Conservation (phyloP, 2,888 invertebrate species). For the Tetragonula carbonaria region DNA sequence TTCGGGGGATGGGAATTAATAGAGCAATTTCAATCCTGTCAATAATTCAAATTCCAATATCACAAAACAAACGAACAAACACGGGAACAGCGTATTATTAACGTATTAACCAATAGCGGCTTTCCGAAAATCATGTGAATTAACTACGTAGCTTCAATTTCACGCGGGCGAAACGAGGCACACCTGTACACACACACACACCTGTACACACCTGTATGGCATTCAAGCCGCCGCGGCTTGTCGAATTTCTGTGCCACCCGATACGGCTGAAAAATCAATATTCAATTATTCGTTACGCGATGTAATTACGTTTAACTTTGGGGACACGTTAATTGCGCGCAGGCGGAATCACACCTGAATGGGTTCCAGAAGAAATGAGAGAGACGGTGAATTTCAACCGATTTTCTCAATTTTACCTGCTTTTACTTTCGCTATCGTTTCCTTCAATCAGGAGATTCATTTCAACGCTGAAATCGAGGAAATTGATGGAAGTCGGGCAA, state of each 20-base stretch:
- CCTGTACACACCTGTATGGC: background rate
- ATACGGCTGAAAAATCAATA: constrained; percentile 36
- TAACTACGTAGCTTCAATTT: background rate
- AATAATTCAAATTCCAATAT: background rate
- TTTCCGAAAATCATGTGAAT: constrained; percentile 22
- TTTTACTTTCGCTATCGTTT: too few relatives aligned
- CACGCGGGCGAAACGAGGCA: too few relatives aligned
- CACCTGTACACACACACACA: background rate
- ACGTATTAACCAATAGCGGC: background rate
- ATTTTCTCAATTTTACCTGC: too few relatives aligned
- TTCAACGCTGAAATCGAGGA: too few relatives aligned
- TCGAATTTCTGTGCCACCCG: background rate
- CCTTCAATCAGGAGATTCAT: too few relatives aligned
- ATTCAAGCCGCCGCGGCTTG: background rate
- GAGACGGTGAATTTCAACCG: too few relatives aligned
- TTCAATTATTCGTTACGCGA: constrained; percentile 33
- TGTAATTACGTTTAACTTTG: constrained; percentile 39
- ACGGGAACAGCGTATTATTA: background rate
- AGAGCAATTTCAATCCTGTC: background rate
- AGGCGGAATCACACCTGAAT: background rate
- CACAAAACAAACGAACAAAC: background rate
- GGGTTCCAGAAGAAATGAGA: too few relatives aligned
- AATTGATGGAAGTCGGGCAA: too few relatives aligned
- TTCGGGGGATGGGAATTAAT: background rate
- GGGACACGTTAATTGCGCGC: constrained; percentile 24